These are phyloP conservation scores for Arion vulgaris DNA, from an alignment of 1,140 invertebrate genomes.

Conservation along the genomic window DNA sequence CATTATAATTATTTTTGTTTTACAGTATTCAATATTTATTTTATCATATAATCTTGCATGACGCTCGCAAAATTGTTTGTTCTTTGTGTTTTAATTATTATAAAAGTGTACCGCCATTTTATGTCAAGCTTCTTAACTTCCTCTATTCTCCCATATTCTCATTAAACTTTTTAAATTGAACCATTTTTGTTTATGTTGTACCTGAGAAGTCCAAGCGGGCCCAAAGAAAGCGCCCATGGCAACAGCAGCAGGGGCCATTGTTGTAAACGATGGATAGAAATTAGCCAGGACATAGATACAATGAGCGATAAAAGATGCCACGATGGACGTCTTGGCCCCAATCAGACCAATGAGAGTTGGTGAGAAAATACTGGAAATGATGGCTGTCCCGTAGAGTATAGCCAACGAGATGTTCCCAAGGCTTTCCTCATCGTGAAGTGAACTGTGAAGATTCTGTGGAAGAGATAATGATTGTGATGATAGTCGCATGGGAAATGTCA, in stretches of 20 bases:
- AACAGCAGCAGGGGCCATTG: conserved; percentile 55
- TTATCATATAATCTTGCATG: too few relatives aligned
- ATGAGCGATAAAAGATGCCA: conserved; percentile 46
- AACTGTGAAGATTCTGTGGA: conserved; percentile 54
- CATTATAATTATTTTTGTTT: too few relatives aligned
- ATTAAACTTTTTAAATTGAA: too few relatives aligned
- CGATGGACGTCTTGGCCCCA: conserved; percentile 53
- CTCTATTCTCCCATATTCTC: too few relatives aligned
- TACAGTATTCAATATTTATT: too few relatives aligned
- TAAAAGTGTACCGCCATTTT: too few relatives aligned
- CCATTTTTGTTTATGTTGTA: too few relatives aligned
- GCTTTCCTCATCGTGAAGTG: conserved; percentile 48
- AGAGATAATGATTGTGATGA: too few relatives aligned
- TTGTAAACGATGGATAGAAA: conserved; percentile 58
- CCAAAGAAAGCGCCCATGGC: conserved; percentile 53
- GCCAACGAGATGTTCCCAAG: conserved; percentile 40
- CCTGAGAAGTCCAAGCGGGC: conserved; percentile 60
- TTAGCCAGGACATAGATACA: conserved; percentile 72
- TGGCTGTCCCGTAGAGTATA: conserved; percentile 40
- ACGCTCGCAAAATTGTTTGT: too few relatives aligned
- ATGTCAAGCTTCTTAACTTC: too few relatives aligned
- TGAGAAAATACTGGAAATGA: conserved; percentile 49
- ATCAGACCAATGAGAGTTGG: conserved; percentile 47
- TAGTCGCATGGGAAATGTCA: background rate
- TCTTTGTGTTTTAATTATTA: too few relatives aligned